A percentile compares a stretch with the other conserved stretches of the same genome.
phyloP scores from a whole-genome alignment of 2,888 invertebrate species.

The Acrobasis repandana region DNA sequence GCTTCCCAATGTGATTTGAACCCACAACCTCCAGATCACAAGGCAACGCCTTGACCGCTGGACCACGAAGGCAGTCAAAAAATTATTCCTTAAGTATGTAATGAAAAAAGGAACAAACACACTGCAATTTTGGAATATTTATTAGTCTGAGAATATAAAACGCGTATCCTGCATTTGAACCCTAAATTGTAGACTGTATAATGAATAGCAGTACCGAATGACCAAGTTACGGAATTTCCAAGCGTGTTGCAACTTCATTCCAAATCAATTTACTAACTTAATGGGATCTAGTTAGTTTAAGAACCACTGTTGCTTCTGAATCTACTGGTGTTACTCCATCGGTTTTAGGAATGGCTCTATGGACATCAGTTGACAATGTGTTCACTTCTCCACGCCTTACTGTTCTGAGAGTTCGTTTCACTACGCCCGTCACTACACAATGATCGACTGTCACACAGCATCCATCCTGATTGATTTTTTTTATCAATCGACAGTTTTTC shows the following conservation, averaged over 20 bases:
- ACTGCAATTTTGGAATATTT: too few species aligned
- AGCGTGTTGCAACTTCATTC: not conserved
- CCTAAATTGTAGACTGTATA: too few species aligned
- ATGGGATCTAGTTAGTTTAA: constrained; percentile 38
- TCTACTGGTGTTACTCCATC: constrained; percentile 45
- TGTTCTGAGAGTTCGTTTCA: constrained; percentile 66
- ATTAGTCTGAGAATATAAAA: too few species aligned
- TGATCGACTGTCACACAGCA: constrained; percentile 66
- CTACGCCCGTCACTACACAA: constrained; percentile 73
- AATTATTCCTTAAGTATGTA: too few species aligned
- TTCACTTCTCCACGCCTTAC: constrained; percentile 62
- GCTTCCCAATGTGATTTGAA: too few species aligned
- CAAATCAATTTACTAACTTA: constrained; percentile 12
- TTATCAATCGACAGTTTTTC: constrained; percentile 54
- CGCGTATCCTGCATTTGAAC: too few species aligned
- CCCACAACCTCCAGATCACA: too few species aligned
- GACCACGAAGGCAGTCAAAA: too few species aligned
- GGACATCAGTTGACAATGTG: constrained; percentile 70
- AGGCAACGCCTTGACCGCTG: too few species aligned
- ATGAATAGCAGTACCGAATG: not conserved
- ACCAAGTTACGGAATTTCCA: not conserved
- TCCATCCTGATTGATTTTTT: constrained; percentile 80
- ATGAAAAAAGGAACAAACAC: too few species aligned
- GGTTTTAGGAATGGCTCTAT: constrained; percentile 47
- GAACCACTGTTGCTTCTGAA: constrained; percentile 50